phyloP scores from a whole-genome alignment of 2,113 vertebrate species.

The Elgaria multicarinata region DNA sequence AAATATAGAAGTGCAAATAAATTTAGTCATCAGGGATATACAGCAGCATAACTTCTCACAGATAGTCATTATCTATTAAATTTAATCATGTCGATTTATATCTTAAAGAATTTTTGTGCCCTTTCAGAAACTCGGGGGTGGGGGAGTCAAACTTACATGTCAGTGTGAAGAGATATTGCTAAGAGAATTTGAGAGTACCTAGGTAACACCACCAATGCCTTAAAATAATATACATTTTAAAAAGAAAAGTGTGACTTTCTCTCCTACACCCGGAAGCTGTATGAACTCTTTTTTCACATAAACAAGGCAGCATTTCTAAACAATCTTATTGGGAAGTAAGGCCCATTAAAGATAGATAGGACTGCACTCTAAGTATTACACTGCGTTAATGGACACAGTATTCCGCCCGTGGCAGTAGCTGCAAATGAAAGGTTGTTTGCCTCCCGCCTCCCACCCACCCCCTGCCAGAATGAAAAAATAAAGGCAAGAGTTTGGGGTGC shows the following conservation, averaged over 20 bases:
- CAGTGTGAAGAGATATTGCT: not conserved
- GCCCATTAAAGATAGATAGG: not conserved
- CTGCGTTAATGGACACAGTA: no score
- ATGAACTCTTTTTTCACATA: not conserved
- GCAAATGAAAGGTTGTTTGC: no score
- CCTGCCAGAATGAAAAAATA: no score
- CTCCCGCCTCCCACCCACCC: no score
- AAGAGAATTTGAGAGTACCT: not conserved
- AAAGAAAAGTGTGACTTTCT: not conserved
- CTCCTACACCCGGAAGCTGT: not conserved
- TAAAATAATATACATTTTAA: not conserved
- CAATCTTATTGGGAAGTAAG: not conserved
- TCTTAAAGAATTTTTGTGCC: not conserved
- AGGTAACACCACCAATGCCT: not conserved
- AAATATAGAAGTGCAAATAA: not conserved
- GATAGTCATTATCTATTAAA: not conserved
- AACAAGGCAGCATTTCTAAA: not conserved
- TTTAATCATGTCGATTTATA: not conserved
- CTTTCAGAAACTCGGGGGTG: not conserved
- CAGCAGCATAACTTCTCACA: rapidly evolving
- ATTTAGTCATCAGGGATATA: not conserved
- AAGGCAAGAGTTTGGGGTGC: no score
- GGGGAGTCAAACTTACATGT: not conserved
- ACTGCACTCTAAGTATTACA: no score
- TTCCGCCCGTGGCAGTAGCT: no score